Conservation (phyloP, 2,797 vertebrate species). For the Gallinago solitaria region DNA sequence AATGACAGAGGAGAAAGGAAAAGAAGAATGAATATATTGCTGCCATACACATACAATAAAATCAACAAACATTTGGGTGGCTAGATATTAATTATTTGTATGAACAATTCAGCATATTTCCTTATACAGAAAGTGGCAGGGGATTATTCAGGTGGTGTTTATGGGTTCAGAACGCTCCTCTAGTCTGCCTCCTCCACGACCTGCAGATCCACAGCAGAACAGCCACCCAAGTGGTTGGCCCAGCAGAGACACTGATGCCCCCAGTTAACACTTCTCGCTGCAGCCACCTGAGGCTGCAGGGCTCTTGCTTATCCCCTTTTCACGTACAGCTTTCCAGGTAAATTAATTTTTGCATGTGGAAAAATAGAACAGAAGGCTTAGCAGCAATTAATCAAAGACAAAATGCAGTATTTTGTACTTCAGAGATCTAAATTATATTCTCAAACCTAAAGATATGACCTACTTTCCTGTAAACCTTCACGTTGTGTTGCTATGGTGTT, state of each 20-base stretch:
- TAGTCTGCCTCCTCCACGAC: background rate
- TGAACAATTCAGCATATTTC: background rate
- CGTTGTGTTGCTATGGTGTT: accelerated
- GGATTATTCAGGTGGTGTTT: background rate
- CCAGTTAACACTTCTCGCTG: too few species aligned
- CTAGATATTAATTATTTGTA: background rate
- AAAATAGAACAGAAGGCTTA: background rate
- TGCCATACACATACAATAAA: background rate
- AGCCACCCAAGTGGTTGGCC: too few species aligned
- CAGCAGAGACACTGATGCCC: accelerated
- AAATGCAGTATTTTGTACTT: background rate
- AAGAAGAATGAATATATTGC: background rate
- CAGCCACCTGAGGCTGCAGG: background rate
- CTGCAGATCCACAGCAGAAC: background rate
- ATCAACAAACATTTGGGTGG: background rate
- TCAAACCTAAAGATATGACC: background rate
- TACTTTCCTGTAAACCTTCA: background rate
- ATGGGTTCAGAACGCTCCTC: background rate
- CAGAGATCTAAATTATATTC: background rate
- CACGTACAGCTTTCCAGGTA: background rate
- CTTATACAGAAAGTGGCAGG: accelerated
- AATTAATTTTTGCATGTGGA: background rate
- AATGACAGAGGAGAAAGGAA: background rate
- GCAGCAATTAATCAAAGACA: background rate
- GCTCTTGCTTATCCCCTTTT: background rate